Evolutionary conservation across 1,140 invertebrate genomes (phyloP).

Genomic region (Wasmannia auropunctata): DNA sequence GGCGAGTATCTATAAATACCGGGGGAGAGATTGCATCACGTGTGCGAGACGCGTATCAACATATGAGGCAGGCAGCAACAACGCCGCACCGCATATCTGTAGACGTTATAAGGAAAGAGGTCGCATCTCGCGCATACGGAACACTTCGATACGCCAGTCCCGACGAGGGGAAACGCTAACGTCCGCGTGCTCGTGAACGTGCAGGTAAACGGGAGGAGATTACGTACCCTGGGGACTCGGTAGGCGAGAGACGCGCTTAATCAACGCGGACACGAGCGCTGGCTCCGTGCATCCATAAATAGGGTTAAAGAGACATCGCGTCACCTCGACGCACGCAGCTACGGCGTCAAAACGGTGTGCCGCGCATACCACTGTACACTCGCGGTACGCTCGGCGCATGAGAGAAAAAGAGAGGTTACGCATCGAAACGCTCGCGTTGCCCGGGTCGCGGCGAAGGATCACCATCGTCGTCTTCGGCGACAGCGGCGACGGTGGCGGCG

Average conservation of each 20-base stretch:
- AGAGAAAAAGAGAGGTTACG: slow-evolving; percentile 5
- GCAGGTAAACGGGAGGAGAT: neutral
- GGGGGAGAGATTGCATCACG: neutral
- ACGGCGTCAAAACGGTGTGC: neutral
- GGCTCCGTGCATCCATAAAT: neutral
- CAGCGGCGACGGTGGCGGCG: neutral
- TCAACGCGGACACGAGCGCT: neutral
- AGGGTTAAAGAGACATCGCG: neutral
- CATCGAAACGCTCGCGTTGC: neutral
- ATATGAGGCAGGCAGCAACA: neutral
- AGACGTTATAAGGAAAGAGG: neutral
- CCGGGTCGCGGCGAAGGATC: neutral
- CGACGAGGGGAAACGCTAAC: neutral
- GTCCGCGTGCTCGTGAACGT: too few species aligned
- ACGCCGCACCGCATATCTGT: neutral
- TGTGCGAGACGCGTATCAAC: neutral
- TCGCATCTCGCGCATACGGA: neutral
- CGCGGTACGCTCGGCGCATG: neutral
- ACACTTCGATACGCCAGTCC: neutral
- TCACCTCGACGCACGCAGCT: neutral
- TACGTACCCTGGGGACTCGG: neutral
- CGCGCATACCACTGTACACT: neutral
- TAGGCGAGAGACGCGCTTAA: neutral
- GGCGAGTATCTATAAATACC: neutral
- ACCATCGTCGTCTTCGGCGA: neutral